Evolutionary conservation across 2,888 invertebrate genomes (phyloP).

Genomic region (Agrotis puta): DNA sequence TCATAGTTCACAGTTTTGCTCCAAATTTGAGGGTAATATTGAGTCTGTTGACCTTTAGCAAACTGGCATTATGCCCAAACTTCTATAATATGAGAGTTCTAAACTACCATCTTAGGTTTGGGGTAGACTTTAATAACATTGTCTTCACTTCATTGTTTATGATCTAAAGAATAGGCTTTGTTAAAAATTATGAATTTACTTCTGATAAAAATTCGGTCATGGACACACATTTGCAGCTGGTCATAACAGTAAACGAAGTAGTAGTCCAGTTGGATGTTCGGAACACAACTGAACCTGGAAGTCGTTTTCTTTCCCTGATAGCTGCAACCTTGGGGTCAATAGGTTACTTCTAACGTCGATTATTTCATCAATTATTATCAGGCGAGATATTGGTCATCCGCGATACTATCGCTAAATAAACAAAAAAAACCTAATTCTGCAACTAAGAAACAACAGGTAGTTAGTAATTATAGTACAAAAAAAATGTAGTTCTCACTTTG

Average conservation of each 20-base stretch:
- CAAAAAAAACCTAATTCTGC: background rate
- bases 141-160: background rate
- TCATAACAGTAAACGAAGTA: background rate
- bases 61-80: slow-evolving; percentile 31
- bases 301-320: too few relatives aligned
- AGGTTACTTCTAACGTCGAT: too few relatives aligned
- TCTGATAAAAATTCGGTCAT: background rate
- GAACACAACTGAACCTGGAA: background rate
- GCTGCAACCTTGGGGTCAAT: too few relatives aligned
- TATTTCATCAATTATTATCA: too few relatives aligned
- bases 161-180: background rate
- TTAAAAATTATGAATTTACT: background rate
- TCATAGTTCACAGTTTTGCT: slow-evolving; percentile 10
- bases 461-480: background rate
- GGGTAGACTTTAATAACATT: slow-evolving; percentile 14
- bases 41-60: slow-evolving; percentile 23
- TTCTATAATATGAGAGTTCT: slow-evolving; percentile 23
- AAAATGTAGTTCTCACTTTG: slow-evolving; percentile 83
- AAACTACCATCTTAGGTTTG: slow-evolving; percentile 18
- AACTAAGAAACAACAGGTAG: background rate
- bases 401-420: too few relatives aligned
- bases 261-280: too few relatives aligned
- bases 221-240: background rate
- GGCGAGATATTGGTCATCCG: too few relatives aligned
- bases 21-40: slow-evolving; percentile 28